Evolutionary conservation across 2,888 invertebrate genomes (phyloP).

Genomic region (Notocelia uddmanniana): DNA sequence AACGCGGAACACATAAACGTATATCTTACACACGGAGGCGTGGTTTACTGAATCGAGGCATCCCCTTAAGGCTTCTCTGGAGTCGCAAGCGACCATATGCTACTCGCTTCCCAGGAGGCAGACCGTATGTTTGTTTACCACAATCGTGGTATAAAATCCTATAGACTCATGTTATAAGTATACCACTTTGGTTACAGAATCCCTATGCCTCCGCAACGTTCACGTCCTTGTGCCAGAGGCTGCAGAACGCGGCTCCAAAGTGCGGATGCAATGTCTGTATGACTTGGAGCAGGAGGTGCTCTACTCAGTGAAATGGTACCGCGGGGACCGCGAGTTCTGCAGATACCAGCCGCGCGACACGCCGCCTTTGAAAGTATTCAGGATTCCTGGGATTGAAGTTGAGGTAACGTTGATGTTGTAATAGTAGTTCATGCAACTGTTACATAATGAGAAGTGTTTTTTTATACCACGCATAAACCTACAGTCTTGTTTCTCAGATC

Average conservation of each 20-base stretch:
- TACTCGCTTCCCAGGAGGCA: too few species aligned
- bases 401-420: slow-evolving; percentile 75
- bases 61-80: too few species aligned
- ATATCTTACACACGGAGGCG: too few species aligned
- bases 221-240: slow-evolving; percentile 88
- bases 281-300: slow-evolving; percentile 88
- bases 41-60: too few species aligned
- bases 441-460: too few species aligned
- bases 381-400: slow-evolving; percentile 87
- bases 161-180: neutral
- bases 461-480: too few species aligned
- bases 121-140: too few species aligned
- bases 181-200: slow-evolving; percentile 57
- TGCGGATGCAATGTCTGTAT: slow-evolving; percentile 87
- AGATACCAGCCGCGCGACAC: slow-evolving; percentile 87
- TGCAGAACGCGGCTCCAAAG: slow-evolving; percentile 87
- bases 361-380: slow-evolving; percentile 88
- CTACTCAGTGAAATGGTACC: slow-evolving; percentile 90
- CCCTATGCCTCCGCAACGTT: slow-evolving; percentile 86
- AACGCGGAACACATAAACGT: too few species aligned
- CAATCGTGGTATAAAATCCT: too few species aligned
- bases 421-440: too few species aligned
- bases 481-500: too few species aligned
- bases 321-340: slow-evolving; percentile 88
- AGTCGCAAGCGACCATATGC: too few species aligned